phyloP scores from a whole-genome alignment of 2,113 vertebrate species.

The Rhagologus leucostigma region DNA sequence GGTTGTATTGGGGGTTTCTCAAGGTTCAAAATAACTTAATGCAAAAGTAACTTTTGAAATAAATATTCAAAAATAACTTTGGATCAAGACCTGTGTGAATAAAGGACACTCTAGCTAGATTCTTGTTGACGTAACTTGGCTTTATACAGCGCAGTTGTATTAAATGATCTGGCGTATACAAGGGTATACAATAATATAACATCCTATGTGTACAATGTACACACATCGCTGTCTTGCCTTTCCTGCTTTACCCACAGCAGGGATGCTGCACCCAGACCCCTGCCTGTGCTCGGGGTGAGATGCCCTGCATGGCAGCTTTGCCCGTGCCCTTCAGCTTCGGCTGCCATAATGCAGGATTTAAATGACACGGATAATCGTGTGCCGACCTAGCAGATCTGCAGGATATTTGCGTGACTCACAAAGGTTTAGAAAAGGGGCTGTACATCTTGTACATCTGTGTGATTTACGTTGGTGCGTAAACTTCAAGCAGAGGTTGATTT shows the following conservation, averaged over 20 bases:
- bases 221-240: rapidly evolving
- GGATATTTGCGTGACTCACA: rapidly evolving
- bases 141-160: neutral
- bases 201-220: neutral
- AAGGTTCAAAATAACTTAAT: neutral
- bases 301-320: neutral
- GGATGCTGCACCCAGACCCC: neutral
- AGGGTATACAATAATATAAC: neutral
- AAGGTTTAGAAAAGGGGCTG: neutral
- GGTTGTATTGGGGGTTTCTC: neutral
- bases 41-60: too few relatives aligned
- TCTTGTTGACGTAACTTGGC: neutral
- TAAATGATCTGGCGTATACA: neutral
- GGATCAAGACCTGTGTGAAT: neutral
- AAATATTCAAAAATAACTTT: neutral
- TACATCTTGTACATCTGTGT: neutral
- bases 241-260: neutral
- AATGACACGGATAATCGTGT: neutral
- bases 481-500: neutral
- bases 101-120: neutral
- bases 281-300: neutral
- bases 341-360: neutral
- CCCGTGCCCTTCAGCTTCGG: neutral
- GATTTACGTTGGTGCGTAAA: neutral
- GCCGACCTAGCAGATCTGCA: neutral